These are phyloP conservation scores for Clarias batrachus DNA, from an alignment of 2,113 vertebrate species.

Conservation along the genomic window DNA sequence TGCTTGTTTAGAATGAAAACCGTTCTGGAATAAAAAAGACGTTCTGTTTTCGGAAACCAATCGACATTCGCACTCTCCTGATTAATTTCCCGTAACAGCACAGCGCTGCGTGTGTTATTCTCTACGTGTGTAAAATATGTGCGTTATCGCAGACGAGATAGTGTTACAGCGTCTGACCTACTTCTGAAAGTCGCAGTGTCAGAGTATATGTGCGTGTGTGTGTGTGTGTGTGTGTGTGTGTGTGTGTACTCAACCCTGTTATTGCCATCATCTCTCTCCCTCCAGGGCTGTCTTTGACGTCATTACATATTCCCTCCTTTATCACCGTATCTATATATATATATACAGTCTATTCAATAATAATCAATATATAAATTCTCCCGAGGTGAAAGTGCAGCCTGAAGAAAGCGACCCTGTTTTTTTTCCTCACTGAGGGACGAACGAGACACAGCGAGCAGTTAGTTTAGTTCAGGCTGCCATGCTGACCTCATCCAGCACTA, in stretches of 20 bases:
- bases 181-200: conserved; percentile 29
- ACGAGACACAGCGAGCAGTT: conserved; percentile 31
- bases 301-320: conserved; percentile 46
- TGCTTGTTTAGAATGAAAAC: background rate
- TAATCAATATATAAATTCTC: conserved; percentile 8
- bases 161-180: conserved; percentile 32
- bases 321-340: conserved; percentile 35
- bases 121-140: background rate
- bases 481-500: conserved; percentile 43
- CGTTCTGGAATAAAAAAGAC: background rate
- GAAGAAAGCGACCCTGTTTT: conserved; percentile 39
- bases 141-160: background rate
- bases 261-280: conserved; percentile 47
- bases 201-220: conserved; percentile 2
- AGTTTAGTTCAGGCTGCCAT: conserved; percentile 35
- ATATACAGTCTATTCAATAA: background rate
- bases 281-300: conserved; percentile 42
- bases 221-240: conserved; percentile 16
- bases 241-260: conserved; percentile 9
- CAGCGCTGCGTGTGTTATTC: background rate
- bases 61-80: background rate
- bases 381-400: conserved; percentile 8
- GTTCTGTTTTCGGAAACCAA: background rate
- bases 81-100: background rate
- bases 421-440: background rate